phyloP scores from a whole-genome alignment of 2,797 vertebrate species.

The Dendrocincla fuliginosa region DNA sequence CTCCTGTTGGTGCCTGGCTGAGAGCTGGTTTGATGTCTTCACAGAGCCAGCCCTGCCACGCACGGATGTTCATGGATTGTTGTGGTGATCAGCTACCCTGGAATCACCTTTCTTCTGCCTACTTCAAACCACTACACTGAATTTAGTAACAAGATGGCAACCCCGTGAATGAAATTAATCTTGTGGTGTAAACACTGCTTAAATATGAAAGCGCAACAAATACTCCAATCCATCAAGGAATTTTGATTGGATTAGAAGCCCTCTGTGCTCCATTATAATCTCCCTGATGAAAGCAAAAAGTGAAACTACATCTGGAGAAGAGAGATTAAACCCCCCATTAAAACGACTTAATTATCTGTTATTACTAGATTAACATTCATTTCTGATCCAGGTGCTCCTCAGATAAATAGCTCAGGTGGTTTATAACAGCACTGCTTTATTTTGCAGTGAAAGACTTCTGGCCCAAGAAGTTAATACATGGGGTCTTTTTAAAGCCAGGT shows the following conservation, averaged over 20 bases:
- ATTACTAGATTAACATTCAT: constrained; percentile 12
- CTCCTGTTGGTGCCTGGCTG: rapidly evolving
- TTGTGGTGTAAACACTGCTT: background rate
- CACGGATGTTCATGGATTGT: rapidly evolving
- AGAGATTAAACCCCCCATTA: constrained; percentile 10
- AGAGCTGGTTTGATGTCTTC: background rate
- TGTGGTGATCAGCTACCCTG: background rate
- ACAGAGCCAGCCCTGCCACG: background rate
- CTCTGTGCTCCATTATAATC: constrained; percentile 3
- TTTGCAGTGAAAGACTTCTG: background rate
- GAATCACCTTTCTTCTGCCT: background rate
- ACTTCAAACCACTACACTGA: background rate
- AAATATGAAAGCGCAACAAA: background rate
- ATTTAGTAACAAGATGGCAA: background rate
- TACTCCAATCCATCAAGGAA: background rate
- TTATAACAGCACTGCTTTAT: background rate
- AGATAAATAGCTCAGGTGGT: constrained; percentile 14
- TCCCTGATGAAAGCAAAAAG: constrained; percentile 12
- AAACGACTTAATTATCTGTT: constrained; percentile 38
- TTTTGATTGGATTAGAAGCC: constrained; percentile 44
- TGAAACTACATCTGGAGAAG: constrained; percentile 10
- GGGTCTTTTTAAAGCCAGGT: background rate
- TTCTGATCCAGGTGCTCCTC: constrained; percentile 39
- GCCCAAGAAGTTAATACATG: background rate
- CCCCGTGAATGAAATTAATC: background rate